These are phyloP conservation scores for Pollimyrus isidori DNA, from an alignment of 2,113 vertebrate species.

Conservation along the genomic window DNA sequence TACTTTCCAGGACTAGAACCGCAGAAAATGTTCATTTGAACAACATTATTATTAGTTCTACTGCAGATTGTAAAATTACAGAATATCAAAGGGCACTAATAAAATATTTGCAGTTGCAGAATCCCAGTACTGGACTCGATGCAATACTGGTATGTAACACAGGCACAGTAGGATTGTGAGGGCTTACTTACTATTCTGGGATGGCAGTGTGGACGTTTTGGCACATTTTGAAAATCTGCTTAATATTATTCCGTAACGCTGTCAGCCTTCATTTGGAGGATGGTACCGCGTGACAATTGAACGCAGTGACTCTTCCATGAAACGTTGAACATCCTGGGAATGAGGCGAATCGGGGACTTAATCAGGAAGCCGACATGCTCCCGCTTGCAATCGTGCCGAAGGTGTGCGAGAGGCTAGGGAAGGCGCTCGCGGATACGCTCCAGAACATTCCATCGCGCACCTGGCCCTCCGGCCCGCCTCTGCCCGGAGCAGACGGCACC, in stretches of 20 bases:
- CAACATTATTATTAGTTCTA: neutral
- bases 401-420: constrained; percentile 50
- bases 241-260: neutral
- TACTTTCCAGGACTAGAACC: neutral
- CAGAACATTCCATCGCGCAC: constrained; percentile 49
- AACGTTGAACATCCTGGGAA: neutral
- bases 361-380: constrained; percentile 13
- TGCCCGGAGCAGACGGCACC: constrained; percentile 44
- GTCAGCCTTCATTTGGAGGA: neutral
- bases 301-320: neutral
- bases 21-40: neutral
- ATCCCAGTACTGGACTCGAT: neutral
- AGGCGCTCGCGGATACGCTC: constrained; percentile 52
- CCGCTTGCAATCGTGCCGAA: constrained; percentile 16
- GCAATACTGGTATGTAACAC: neutral
- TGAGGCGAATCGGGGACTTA: neutral
- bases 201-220: neutral
- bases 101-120: neutral
- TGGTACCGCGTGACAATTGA: neutral
- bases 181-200: neutral
- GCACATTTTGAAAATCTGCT: neutral
- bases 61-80: neutral
- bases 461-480: constrained; percentile 40
- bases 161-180: neutral
- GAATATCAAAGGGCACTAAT: neutral